A percentile compares a stretch with the other conserved stretches of the same genome.
Conservation (phyloP, 2,797 vertebrate species). For the Acanthurus tractus region DNA sequence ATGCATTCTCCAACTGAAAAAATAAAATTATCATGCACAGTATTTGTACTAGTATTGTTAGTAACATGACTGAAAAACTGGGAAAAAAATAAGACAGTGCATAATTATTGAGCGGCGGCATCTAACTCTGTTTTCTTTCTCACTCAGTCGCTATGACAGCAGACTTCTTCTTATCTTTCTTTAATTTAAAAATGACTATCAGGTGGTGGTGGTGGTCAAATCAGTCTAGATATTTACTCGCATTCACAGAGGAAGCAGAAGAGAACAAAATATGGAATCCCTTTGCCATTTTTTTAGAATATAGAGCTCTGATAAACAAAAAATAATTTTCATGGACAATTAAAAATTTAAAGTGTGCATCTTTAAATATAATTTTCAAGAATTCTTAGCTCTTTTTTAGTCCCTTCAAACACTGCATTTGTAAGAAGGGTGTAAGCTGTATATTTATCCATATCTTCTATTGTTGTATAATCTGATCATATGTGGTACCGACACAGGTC, state of each 20-base stretch:
- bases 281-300: conserved; percentile 21
- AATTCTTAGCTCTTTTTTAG: conserved; percentile 12
- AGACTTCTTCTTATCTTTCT: not conserved
- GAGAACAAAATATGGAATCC: conserved; percentile 10
- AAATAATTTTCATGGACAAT: conserved; percentile 32
- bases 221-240: conserved; percentile 48
- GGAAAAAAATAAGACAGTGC: conserved; percentile 26
- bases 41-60: conserved; percentile 42
- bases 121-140: conserved; percentile 23
- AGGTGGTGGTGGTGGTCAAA: conserved; percentile 39
- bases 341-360: conserved; percentile 39
- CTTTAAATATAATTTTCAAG: conserved; percentile 15
- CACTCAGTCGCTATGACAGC: conserved; percentile 26
- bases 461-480: conserved; percentile 32
- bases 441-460: not conserved
- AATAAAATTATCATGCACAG: conserved; percentile 46
- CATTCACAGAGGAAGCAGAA: conserved; percentile 40
- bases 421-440: no score
- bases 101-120: not conserved
- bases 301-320: conserved; percentile 17
- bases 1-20: conserved; percentile 56
- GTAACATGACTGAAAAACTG: conserved; percentile 23
- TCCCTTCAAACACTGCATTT: conserved; percentile 3
- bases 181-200: conserved; percentile 56
- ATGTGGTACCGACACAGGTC: not conserved